These are phyloP conservation scores for Chorisops tibialis DNA, from an alignment of 2,888 invertebrate species.

Conservation along the genomic window DNA sequence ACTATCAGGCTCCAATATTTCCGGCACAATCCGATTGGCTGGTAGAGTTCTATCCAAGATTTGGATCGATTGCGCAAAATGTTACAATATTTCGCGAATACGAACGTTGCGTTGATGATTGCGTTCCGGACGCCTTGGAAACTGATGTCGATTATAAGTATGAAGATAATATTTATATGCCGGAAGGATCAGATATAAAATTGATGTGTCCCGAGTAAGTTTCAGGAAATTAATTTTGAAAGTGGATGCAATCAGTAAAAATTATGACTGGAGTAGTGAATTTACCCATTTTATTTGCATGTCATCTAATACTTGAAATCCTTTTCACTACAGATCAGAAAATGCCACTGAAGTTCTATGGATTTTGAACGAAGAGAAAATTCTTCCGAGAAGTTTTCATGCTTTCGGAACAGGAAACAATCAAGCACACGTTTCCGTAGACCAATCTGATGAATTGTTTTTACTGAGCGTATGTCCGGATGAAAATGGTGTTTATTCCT, in stretches of 20 bases:
- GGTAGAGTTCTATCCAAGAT: conserved; percentile 16
- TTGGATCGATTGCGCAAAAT: conserved; percentile 6
- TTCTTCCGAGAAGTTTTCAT: conserved; percentile 10
- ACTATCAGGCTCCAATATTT: conserved; percentile 9
- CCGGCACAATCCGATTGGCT: conserved; percentile 20
- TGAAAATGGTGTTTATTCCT: conserved; percentile 25
- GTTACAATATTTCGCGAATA: conserved; percentile 23
- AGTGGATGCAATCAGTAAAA: not conserved
- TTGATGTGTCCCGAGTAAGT: conserved; percentile 26
- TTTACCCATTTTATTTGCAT: not conserved
- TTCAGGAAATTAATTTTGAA: not conserved
- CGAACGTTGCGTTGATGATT: conserved; percentile 23
- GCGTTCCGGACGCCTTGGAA: conserved; percentile 21
- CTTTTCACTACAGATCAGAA: not conserved
- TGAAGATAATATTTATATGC: conserved; percentile 17
- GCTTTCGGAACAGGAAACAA: conserved; percentile 19
- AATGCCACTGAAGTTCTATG: conserved; percentile 25
- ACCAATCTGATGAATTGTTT: conserved; percentile 7
- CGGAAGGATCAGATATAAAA: conserved; percentile 11
- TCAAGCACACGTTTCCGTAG: conserved; percentile 25
- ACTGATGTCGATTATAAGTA: conserved; percentile 24
- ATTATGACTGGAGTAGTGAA: not conserved
- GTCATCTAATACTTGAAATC: not conserved
- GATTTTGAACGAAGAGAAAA: conserved; percentile 19
- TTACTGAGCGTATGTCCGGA: conserved; percentile 2